Evolutionary conservation across 2,888 invertebrate genomes (phyloP), one percentile per base, ranked within the genome.

Genomic region (Acanthococcus lagerstroemiae): DNA sequence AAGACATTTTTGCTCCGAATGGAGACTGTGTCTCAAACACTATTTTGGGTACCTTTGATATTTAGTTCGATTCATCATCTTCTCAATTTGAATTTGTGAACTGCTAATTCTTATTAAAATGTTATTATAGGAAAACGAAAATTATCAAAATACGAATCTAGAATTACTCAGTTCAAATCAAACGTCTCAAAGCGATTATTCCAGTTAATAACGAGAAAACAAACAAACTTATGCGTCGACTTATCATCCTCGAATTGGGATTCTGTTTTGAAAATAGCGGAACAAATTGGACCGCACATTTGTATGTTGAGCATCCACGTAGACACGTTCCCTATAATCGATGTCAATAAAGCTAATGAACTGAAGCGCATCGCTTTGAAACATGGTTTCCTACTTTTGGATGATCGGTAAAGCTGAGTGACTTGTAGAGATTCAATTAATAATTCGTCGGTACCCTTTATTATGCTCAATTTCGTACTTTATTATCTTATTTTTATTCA

Each of bases 271-370:
- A 21, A 54, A 22, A 52, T 17, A n/a, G 63, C 52, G 7, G 54
- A 63, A 21, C 21, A 48, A 52, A 63, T 63, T 54, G 63, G 63
- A 17, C 63, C 63, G n/a, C 24, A 63, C 17, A 52, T 63, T 9
- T 54, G 63, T 24, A 44, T 63, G 4, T 17, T 63, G 9, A 24
- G 52, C n/a, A 37, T 54, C 24, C 24, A 54, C 24, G 30, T 30
- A 17, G 37, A 63, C n/a, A 17, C 12, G 7, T 63, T 37, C 24
- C 12, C 52, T 24, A 30, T 17, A 24, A 12, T 7, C 4, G 52
- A 52, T 9, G n/a, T 48, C 24, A 22, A 21, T 1, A 50, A 63
- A 25, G 9, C 54, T 12, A 7, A 52, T 22, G 17, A 21, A 15
- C 25, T 63, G 9, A n/a, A 21, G 15, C 15, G 22, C 15, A 54